Percentiles rank a stretch among this genome's conserved stretches.
These are phyloP conservation scores for Eudyptes chrysolophus DNA, from an alignment of 2,113 vertebrate species.

Conservation along the genomic window DNA sequence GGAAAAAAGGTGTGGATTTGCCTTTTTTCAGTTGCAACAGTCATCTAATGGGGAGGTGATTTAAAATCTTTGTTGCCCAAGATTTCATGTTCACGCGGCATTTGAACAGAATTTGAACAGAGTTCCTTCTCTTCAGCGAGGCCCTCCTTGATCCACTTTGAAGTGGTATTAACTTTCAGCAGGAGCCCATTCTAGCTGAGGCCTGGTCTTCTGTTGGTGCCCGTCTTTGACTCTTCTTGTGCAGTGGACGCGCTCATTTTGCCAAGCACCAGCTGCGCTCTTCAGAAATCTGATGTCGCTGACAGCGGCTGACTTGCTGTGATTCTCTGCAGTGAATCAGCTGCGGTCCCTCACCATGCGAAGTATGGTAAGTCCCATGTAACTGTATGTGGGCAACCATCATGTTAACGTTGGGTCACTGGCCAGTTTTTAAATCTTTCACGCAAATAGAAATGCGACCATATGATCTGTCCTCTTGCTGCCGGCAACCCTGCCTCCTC, in stretches of 20 bases:
- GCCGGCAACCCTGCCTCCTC: not conserved
- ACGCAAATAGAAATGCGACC: not conserved
- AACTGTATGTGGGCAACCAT: not conserved
- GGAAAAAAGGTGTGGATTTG: not conserved
- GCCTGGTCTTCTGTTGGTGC: not conserved
- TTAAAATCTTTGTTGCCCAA: not conserved
- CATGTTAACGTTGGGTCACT: rapidly evolving
- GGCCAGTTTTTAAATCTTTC: not conserved
- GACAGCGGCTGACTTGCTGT: not conserved
- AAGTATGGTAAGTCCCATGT: rapidly evolving
- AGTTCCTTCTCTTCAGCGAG: not conserved
- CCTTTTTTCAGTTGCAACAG: not conserved
- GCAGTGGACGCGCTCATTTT: not conserved
- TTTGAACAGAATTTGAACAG: not conserved
- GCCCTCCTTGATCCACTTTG: not conserved
- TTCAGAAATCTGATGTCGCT: not conserved
- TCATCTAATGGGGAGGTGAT: not conserved
- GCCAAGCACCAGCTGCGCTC: not conserved
- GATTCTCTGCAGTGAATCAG: not conserved
- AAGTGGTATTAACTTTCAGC: not conserved
- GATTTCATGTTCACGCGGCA: not conserved
- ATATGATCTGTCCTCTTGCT: not conserved
- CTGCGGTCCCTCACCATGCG: rapidly evolving
- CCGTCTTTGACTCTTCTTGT: rapidly evolving
- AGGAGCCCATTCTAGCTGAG: not conserved